Conservation (phyloP, 2,797 vertebrate genomes). For the Strix occidentalis region DNA sequence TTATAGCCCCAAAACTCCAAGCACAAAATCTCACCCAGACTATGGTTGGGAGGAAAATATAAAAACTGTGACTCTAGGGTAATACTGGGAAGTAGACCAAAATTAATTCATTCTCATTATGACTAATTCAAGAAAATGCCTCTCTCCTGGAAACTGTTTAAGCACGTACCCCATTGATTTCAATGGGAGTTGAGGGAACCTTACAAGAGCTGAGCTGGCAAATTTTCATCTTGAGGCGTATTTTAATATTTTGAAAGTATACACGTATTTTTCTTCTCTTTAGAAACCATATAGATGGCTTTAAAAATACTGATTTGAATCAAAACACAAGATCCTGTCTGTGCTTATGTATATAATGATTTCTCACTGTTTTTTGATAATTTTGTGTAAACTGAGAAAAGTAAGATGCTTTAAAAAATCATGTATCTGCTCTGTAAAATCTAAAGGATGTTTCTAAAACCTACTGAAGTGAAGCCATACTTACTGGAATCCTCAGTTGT, state of each 20-base stretch:
- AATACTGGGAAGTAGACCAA: slow-evolving; percentile 28
- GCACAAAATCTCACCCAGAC: neutral
- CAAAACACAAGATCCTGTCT: neutral
- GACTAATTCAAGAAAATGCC: neutral
- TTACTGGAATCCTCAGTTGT: neutral
- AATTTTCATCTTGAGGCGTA: neutral
- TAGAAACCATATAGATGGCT: neutral
- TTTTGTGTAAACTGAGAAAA: neutral
- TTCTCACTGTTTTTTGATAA: neutral
- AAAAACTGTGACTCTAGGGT: neutral
- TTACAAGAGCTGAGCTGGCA: neutral
- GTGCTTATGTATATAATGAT: neutral
- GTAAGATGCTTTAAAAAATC: neutral
- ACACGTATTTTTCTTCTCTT: neutral
- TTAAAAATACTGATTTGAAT: neutral
- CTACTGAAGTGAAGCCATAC: neutral
- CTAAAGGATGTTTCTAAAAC: neutral
- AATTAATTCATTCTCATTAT: slow-evolving; percentile 39
- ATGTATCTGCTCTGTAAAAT: neutral
- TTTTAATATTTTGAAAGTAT: neutral
- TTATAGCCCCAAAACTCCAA: neutral
- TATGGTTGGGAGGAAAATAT: neutral
- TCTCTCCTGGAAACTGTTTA: neutral
- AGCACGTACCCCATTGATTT: slow-evolving; percentile 12
- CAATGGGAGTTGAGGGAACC: neutral